A percentile compares a stretch with the other conserved stretches of the same genome.
Evolutionary conservation across 2,888 invertebrate species (phyloP).

Genomic region (Anoncus sp.): DNA sequence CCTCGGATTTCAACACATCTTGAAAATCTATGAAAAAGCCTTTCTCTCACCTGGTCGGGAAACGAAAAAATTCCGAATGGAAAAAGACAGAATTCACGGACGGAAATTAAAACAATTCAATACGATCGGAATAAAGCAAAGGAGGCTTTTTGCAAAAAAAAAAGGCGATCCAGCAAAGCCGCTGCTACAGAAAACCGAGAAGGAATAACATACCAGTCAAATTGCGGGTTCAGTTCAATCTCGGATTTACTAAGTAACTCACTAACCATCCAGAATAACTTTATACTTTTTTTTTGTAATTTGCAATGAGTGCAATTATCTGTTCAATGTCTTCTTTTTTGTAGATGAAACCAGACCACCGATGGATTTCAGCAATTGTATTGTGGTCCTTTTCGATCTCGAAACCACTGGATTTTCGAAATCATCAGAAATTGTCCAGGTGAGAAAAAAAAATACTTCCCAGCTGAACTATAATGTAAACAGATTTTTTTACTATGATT

Average conservation of each 20-base stretch:
- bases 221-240: slow-evolving; percentile 21
- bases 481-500: not conserved
- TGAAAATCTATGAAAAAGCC: slow-evolving; percentile 22
- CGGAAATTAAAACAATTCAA: slow-evolving; percentile 10
- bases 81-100: slow-evolving; percentile 24
- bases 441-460: slow-evolving; percentile 1
- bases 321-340: slow-evolving; percentile 3
- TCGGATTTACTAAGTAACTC: slow-evolving; percentile 2
- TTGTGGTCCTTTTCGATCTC: slow-evolving; percentile 12
- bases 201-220: slow-evolving; percentile 19
- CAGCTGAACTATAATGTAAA: not conserved
- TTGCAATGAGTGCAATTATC: not conserved
- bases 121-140: slow-evolving; percentile 20
- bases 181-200: slow-evolving; percentile 17
- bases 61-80: slow-evolving; percentile 20
- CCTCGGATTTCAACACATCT: slow-evolving; percentile 29
- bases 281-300: slow-evolving; percentile 9
- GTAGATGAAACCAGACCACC: not conserved
- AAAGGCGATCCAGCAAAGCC: not conserved
- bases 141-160: slow-evolving; percentile 16
- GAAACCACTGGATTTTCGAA: slow-evolving; percentile 12
- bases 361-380: slow-evolving; percentile 12
- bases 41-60: slow-evolving; percentile 38
- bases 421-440: slow-evolving; percentile 6
- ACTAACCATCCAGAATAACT: not conserved